Conservation (phyloP, 64 coral and sea anemone genomes). For the Acropora yongei region DNA sequence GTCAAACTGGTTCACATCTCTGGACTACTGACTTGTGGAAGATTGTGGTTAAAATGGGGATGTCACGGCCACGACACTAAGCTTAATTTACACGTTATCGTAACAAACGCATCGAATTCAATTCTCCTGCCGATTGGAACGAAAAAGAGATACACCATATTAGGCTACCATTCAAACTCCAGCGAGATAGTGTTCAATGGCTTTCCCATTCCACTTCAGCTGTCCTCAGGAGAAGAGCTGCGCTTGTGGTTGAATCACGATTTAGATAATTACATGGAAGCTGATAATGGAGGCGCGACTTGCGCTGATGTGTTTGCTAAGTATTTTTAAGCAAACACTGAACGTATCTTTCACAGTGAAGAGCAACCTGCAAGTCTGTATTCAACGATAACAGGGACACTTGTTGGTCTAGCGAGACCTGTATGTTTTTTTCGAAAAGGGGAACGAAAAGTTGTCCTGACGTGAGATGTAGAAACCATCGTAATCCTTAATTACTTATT, state of each 20-base stretch:
- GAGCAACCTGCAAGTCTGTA: no score
- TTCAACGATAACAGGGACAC: no score
- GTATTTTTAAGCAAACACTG: no score
- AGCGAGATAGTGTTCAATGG: constrained; percentile 19
- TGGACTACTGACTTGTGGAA: neutral
- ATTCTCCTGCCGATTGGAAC: neutral
- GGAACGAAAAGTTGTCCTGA: no score
- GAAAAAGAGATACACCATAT: neutral
- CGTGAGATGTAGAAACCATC: no score
- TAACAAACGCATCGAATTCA: neutral
- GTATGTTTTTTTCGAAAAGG: no score
- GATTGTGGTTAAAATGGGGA: neutral
- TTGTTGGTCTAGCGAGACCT: no score
- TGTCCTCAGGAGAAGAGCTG: constrained; percentile 21
- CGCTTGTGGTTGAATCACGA: constrained; percentile 48
- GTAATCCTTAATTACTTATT: no score
- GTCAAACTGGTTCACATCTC: constrained; percentile 1
- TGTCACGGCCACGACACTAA: neutral
- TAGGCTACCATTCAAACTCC: constrained; percentile 4
- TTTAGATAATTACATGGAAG: neutral
- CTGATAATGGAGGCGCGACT: neutral
- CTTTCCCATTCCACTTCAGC: constrained; percentile 8
- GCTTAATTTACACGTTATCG: neutral
- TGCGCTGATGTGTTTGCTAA: neutral
- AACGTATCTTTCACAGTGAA: no score